These are phyloP conservation scores for Isurus oxyrinchus DNA, from an alignment of 2,113 vertebrate species.

Conservation along the genomic window DNA sequence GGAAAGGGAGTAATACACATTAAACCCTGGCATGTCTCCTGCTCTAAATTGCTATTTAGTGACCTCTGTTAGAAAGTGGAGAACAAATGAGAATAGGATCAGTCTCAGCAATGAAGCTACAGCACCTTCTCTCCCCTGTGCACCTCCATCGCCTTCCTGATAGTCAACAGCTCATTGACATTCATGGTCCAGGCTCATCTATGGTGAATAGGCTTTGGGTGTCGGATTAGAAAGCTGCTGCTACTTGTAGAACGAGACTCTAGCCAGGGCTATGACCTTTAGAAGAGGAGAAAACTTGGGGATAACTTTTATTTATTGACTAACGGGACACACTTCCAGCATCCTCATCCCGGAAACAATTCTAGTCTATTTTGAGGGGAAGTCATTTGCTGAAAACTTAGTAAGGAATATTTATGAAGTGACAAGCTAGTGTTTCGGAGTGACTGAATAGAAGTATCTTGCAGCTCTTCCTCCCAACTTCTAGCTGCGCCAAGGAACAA, in stretches of 20 bases:
- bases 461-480: neutral
- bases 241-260: neutral
- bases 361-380: neutral
- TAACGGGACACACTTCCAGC: neutral
- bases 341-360: neutral
- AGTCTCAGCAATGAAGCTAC: neutral
- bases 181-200: neutral
- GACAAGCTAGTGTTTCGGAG: neutral
- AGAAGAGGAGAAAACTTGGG: neutral
- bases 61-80: neutral
- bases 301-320: neutral
- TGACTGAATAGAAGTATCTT: neutral
- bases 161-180: neutral
- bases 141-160: neutral
- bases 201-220: neutral
- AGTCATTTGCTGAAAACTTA: neutral
- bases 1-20: neutral
- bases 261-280: neutral
- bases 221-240: neutral
- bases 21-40: neutral
- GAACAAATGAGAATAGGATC: neutral
- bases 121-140: neutral
- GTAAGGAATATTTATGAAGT: neutral
- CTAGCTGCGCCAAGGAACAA: neutral
- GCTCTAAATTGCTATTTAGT: neutral